Evolutionary conservation across 2,797 vertebrate species (phyloP), one percentile per base, ranked within the genome.

Genomic region (Argya squamiceps): DNA sequence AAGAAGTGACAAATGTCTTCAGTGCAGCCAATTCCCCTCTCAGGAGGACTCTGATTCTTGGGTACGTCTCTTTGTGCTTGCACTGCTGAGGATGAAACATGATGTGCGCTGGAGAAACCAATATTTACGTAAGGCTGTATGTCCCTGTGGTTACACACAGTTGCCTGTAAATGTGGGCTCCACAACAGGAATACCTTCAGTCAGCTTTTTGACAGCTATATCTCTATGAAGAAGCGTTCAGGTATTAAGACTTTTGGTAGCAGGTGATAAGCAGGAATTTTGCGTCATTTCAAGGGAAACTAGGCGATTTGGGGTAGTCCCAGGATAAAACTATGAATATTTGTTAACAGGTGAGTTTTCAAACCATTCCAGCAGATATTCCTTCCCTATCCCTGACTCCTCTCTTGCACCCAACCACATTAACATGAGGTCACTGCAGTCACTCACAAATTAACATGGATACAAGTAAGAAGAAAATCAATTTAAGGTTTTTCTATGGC

Each of bases 221-320:
- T 73, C 69, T 89, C 53, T 44, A 15, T n/a, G 49, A 81, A 55
- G 34, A 94, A 85, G 65, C 37, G 79, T 9, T 55, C 21, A 68
- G 23, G 9, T 21, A 52, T 52, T 62, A 75, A 56, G 43, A 73
- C 23, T 75, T 80, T 58, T 44, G 75, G 58, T 80, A 81, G 75
- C 29, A 75, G 53, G 9, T 77, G 78, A 85, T 85, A 81, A 92
- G 75, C 53, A 91, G 71, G n/a, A 71, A 64, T 58, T 92, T 87
- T 55, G 53, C 22, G 77, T 53, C 34, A 34, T 12, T 71, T 53
- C 36, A 68, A 91, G 37, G 20, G 19, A 80, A 94, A 60, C 15
- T 7, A 55, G 39, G 20, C 36, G 80, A n/a, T 53, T 58, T 4
- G 4, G 37, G 17, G 16, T 20, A 63, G 10, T 62, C 30, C 22